Percentiles rank a stretch among this genome's conserved stretches.
Conservation (phyloP, 2,888 invertebrate species). For the Clivina fossor region DNA sequence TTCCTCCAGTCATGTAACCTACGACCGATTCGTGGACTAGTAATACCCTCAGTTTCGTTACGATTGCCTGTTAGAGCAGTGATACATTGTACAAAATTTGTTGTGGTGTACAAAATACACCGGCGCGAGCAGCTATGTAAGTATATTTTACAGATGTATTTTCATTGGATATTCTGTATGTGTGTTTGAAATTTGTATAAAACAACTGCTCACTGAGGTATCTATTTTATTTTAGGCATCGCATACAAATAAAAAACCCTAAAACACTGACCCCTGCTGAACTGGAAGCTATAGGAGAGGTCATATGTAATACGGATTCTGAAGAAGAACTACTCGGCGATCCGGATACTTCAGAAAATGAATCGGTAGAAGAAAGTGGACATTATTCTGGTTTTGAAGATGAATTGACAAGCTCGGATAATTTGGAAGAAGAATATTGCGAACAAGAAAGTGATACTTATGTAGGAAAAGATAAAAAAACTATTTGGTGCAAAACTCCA, state of each 20-base stretch:
- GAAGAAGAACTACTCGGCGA: conserved; percentile 33
- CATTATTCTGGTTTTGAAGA: conserved; percentile 34
- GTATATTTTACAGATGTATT: too few species aligned
- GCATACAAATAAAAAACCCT: conserved; percentile 4
- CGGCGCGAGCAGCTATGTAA: conserved; percentile 19
- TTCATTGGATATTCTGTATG: too few species aligned
- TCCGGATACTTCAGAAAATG: conserved; percentile 35
- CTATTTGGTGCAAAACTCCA: conserved; percentile 34
- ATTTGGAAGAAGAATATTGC: too few species aligned
- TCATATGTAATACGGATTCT: conserved; percentile 22
- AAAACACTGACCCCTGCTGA: conserved; percentile 7
- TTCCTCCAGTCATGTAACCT: too few species aligned
- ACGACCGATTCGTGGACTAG: conserved; percentile 7
- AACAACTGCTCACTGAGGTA: too few species aligned
- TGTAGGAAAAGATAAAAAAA: too few species aligned
- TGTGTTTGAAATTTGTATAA: too few species aligned
- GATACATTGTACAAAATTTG: too few species aligned
- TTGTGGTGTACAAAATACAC: conserved; percentile 25
- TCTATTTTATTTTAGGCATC: too few species aligned
- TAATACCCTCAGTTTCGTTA: conserved; percentile 9
- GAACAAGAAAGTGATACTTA: too few species aligned
- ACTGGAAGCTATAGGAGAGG: conserved; percentile 10
- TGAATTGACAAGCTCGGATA: conserved; percentile 27
- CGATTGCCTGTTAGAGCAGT: too few species aligned
- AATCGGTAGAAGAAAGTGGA: conserved; percentile 35